Base-by-base conservation (phyloP, 2,888 invertebrate species). In the Epirrhoe alternata region DNA sequence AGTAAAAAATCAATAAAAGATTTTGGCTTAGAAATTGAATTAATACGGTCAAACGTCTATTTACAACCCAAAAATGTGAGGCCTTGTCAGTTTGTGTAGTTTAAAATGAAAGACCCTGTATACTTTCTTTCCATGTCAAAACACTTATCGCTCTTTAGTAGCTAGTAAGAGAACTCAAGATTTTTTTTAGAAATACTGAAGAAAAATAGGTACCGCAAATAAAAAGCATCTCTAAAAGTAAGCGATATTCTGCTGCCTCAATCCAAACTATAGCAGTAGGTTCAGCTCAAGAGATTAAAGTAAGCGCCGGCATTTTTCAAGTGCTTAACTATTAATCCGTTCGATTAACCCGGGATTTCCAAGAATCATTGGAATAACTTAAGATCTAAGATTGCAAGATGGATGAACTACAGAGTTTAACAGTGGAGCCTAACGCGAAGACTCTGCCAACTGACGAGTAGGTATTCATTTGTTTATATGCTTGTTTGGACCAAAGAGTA, bases 361-460 rank as follows among this genome's bases (percentile, higher is more conserved):
- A 57, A 62, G 66, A 38, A 66, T 64, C 69, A 68, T 68, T 68
- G 69, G 71, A 72, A 72, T 72, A 72, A 69, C 68, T 72, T 70
- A 69, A 70, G 68, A 68, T 68, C 60, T 70, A 71, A 71, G 68
- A 72, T 72, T 69, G 69, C 58, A 73, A 75, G 76, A 78, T 74
- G 68, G 70, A 76, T 76, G 72, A 62, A 70, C 67, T 72, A 68
- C 45, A 42, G 31, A 52, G 45, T 45, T 47, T 45, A n/a, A 31
- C 56, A 56, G 56, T 31, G 24, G 5, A 5, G 31, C n/a, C 8
- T 8, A 16, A 14, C 31, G 47, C 8, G 16, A 16, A 47, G 47
- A 16, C 17, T 17, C 42, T 55, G 38, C 10, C 42, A 38, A 8
- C n/a, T 42, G 10, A 5, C 8, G 1, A 7, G 4, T 3, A 35